Evolutionary conservation across 1,140 invertebrate genomes (phyloP).

Genomic region (Leptinotarsa texana): DNA sequence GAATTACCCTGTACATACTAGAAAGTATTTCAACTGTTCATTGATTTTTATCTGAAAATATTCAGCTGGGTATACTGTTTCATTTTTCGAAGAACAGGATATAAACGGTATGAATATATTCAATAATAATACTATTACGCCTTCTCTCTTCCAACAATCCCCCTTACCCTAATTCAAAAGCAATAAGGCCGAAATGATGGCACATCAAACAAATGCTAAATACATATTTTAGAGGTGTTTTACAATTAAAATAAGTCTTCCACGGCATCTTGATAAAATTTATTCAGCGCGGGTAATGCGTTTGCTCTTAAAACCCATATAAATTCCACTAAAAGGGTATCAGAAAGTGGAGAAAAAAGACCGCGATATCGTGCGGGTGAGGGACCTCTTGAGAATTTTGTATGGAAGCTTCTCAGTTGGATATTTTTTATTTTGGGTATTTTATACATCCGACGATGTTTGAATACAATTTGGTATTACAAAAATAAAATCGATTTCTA

Average conservation of each 20-base stretch:
- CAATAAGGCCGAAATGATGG: background rate
- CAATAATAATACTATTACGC: too few species aligned
- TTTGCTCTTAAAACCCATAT: constrained; percentile 20
- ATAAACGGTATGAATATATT: too few species aligned
- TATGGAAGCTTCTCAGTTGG: background rate
- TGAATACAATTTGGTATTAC: background rate
- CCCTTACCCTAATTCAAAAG: too few species aligned
- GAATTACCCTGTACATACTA: too few species aligned
- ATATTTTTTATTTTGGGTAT: background rate
- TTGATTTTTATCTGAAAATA: too few species aligned
- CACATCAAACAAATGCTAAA: constrained; percentile 4
- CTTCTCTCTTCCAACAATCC: too few species aligned
- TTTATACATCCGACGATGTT: background rate
- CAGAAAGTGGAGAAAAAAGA: constrained; percentile 13
- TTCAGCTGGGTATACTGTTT: too few species aligned
- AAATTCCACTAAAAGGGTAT: constrained; percentile 22
- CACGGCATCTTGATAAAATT: constrained; percentile 17
- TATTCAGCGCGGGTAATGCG: constrained; percentile 17
- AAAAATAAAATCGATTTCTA: background rate
- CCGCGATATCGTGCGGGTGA: background rate
- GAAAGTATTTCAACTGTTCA: too few species aligned
- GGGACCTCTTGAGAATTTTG: background rate
- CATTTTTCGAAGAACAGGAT: too few species aligned
- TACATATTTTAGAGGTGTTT: constrained; percentile 11
- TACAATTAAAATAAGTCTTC: constrained; percentile 22